Evolutionary conservation across 2,113 vertebrate species (phyloP).

Genomic region (Antechinus flavipes): DNA sequence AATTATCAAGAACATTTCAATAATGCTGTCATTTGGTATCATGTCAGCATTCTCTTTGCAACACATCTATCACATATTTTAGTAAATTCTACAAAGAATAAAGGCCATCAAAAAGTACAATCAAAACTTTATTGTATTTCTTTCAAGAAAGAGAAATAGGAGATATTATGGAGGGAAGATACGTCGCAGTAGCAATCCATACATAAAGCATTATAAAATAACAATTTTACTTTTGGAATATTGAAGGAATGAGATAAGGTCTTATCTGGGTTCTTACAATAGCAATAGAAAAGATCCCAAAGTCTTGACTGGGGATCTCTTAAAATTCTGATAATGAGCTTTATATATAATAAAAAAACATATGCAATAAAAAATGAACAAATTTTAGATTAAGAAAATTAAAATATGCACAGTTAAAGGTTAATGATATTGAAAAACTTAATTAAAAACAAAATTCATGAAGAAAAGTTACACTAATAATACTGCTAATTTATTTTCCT

Average conservation of each 20-base stretch:
- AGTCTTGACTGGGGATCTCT: too few relatives aligned
- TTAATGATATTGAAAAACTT: background rate
- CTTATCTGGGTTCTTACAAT: too few relatives aligned
- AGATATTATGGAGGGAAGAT: conserved; percentile 38
- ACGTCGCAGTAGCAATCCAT: background rate
- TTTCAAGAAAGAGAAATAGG: conserved; percentile 65
- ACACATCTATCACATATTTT: conserved; percentile 75
- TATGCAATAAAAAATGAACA: background rate
- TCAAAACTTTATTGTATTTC: conserved; percentile 65
- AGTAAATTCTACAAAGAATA: conserved; percentile 72
- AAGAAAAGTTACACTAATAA: background rate
- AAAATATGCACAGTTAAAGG: background rate
- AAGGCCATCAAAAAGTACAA: conserved; percentile 74
- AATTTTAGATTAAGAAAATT: background rate
- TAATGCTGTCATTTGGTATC: conserved; percentile 82
- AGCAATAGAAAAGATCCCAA: too few relatives aligned
- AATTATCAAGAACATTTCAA: conserved; percentile 83
- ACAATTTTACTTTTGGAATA: background rate
- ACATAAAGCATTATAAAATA: background rate
- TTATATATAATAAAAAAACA: background rate
- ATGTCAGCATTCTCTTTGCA: conserved; percentile 86
- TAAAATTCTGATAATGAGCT: too few relatives aligned
- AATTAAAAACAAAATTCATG: background rate
- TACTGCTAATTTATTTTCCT: background rate
- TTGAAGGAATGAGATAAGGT: too few relatives aligned